Percentiles rank a stretch among this genome's conserved stretches.
Conservation (phyloP, 2,888 invertebrate species). For the Portevinia maculata region DNA sequence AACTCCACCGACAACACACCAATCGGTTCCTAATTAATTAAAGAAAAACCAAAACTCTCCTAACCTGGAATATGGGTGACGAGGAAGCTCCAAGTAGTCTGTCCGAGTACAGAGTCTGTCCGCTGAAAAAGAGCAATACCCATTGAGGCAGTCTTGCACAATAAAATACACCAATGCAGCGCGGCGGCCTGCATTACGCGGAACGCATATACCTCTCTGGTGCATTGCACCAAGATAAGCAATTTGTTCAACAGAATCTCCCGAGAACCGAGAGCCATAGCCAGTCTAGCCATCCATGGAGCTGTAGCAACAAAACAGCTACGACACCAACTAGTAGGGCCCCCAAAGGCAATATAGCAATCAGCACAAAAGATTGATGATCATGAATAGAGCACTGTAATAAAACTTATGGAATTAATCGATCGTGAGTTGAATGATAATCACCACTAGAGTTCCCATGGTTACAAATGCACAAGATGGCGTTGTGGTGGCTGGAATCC, state of each 20-base stretch:
- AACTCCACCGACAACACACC: conserved; percentile 16
- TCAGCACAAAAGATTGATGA: conserved; percentile 73
- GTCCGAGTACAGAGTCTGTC: conserved; percentile 28
- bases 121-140: conserved; percentile 17
- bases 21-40: conserved; percentile 70
- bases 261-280: conserved; percentile 28
- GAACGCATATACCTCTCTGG: conserved; percentile 28
- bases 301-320: conserved; percentile 4
- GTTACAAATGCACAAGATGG: conserved; percentile 60
- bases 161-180: conserved; percentile 20
- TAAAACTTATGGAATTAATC: conserved; percentile 74
- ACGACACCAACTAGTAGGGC: conserved; percentile 46
- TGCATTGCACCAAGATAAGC: conserved; percentile 39
- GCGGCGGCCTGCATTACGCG: conserved; percentile 8
- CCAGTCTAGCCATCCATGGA: background rate
- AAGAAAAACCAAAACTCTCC: conserved; percentile 47
- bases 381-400: conserved; percentile 66
- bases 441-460: conserved; percentile 72
- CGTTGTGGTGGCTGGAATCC: conserved; percentile 35
- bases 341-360: conserved; percentile 69
- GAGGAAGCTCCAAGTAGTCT: conserved; percentile 64
- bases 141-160: conserved; percentile 52
- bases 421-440: conserved; percentile 73
- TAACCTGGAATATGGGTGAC: conserved; percentile 59
- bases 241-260: conserved; percentile 63